Evolutionary conservation across 2,888 invertebrate genomes (phyloP), one percentile per base, ranked within the genome.

Genomic region (Ypsolopha sequella): DNA sequence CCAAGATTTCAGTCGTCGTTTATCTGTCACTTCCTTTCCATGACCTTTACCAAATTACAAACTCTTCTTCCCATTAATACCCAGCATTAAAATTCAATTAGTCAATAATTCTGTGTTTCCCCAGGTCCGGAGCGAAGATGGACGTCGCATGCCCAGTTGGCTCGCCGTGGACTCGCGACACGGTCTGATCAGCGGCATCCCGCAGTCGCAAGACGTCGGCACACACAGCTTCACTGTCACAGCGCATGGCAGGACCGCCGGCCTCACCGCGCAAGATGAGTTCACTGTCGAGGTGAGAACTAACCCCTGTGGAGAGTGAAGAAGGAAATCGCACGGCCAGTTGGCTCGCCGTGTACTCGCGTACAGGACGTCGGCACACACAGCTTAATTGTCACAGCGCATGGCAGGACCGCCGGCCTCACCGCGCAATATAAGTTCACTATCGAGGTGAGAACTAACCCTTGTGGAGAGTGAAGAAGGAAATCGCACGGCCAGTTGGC

Each of bases 161-260:
- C 76, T 94, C 62, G 85, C 90, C 57, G 93, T 93, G 78, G 92
- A 94, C 73, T 88, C 89, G 51, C 87, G 82, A 51, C 89, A 90
- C 56, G 91, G 91, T n/a, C 84, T 91, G 52, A 88, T 95, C 66
- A 89, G 91, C 73, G 95, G 95, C 13, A 89, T 95, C 51, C 94
- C 95, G 0, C 85, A 89, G 58, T 77, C 80, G 51, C 87, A 88
- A 53, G 92, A 95, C 69, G 70, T 91, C 9, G 94, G 93, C 50
- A 84, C 89, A 48, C 88, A 92, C 67, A 89, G 89, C 56, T 85
- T 93, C 60, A 88, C 82, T 14, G 88, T 92, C 53, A 89, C 87
- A 53, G 91, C 86, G 7, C 80, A 80, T 53, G 85, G 84, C 0
- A 70, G 67, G 54, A 88, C 88, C 9, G 80, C 72, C 10, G 82